phyloP scores from a whole-genome alignment of 2,797 vertebrate genomes.

The Thripadectes ignobilis region DNA sequence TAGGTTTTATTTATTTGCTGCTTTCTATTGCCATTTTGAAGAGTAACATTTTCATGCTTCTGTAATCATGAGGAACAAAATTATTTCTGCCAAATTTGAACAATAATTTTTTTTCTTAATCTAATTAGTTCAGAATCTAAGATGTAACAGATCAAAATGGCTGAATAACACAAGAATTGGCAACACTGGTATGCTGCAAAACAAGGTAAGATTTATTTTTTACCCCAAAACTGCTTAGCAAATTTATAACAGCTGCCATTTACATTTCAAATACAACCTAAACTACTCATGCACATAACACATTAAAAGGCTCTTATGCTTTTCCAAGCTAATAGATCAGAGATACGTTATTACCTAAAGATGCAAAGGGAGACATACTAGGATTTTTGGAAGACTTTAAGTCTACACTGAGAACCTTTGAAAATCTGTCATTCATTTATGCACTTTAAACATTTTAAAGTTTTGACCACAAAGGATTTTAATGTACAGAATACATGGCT shows the following conservation, averaged over 20 bases:
- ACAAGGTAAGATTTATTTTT: neutral
- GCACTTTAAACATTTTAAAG: neutral
- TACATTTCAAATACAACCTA: neutral
- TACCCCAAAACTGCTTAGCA: neutral
- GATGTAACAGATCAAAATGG: neutral
- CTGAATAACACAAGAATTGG: neutral
- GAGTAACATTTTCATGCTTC: neutral
- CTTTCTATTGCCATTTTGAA: neutral
- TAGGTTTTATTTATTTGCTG: neutral
- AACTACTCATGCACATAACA: neutral
- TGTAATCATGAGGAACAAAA: neutral
- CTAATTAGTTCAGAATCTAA: neutral
- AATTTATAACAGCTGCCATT: neutral
- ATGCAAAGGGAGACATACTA: neutral
- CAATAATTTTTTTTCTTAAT: neutral
- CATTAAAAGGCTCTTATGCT: neutral
- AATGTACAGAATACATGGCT: neutral
- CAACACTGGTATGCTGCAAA: neutral
- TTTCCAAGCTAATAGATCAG: neutral
- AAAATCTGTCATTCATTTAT: neutral
- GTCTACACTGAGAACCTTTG: neutral
- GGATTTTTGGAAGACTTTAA: neutral
- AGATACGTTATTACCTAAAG: neutral
- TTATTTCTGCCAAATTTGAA: neutral
- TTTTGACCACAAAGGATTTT: neutral